Base-by-base conservation (phyloP, 2,113 vertebrate genomes). In the Bucco capensis region DNA sequence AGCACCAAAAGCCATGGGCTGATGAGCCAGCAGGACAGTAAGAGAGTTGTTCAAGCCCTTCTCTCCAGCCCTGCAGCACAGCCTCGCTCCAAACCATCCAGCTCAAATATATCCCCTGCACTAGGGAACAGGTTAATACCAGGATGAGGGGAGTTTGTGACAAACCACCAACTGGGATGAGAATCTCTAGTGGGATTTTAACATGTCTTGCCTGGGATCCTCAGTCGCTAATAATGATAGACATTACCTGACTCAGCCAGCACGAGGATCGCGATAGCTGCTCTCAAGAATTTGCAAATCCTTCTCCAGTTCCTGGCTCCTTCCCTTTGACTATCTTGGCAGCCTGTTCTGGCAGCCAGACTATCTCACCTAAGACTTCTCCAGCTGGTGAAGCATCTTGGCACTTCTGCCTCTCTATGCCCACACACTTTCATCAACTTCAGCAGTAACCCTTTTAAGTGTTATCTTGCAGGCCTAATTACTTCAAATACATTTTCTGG, bases 391-490 rank as follows among this genome's bases (percentile, higher is more conserved):
- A 94, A 95, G 94, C 90, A 88, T 96, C 94, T 95, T 93, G 93
- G 86, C 77, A 33, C 95, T 96, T 74, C 94, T 91, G 95, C 91
- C 79, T 95, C 93, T 80, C 74, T 56, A 82, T 95, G 92, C 57
- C 91, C 91, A 78, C 82, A 90, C 91, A 90, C 94, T 95, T 94
- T 96, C 91, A 93, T 92, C 92, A 83, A 93, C 91, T 95, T 96
- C 92, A 83, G 78, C 88, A 96, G 91, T 88, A 96, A 97, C 90
- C 88, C 88, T 94, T 96, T 97, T 92, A 95, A 87, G 87, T 88
- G 89, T 87, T 96, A 88, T 97, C 94, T 93, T 92, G 65, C 86
- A 95, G 92, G 86, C 92, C 94, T 97, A 96, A 97, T 97, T 96
- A 96, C 96, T 96, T 96, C 88, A 93, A 96, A 95, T 70, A 89